Evolutionary conservation across 2,888 invertebrate species (phyloP).

Genomic region (Campoplex capitator): DNA sequence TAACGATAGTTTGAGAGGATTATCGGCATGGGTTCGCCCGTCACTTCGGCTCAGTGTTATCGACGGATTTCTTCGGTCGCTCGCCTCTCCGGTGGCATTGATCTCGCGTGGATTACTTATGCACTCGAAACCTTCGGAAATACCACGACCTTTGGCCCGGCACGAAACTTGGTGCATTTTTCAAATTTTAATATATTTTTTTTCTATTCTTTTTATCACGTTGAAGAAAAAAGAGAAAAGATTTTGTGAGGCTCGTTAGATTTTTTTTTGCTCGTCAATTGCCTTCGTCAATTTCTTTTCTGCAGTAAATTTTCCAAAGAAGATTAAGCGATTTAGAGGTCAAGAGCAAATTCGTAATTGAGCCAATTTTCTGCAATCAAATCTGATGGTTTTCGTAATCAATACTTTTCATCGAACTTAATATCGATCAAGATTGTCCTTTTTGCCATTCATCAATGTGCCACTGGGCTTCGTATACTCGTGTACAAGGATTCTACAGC

Average conservation of each 20-base stretch:
- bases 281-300: background rate
- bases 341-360: background rate
- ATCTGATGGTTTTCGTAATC: background rate
- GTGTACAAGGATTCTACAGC: background rate
- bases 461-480: constrained; percentile 3
- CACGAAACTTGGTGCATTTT: constrained; percentile 3
- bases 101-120: constrained; percentile 54
- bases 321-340: constrained; percentile 5
- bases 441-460: background rate
- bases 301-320: background rate
- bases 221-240: background rate
- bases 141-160: constrained; percentile 1
- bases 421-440: constrained; percentile 18
- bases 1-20: constrained; percentile 82
- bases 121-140: constrained; percentile 32
- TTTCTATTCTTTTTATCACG: background rate
- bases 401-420: constrained; percentile 10
- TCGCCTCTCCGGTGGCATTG: constrained; percentile 42
- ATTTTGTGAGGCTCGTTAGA: background rate
- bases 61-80: constrained; percentile 65
- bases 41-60: constrained; percentile 78
- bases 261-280: background rate
- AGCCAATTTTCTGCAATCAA: background rate
- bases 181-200: background rate
- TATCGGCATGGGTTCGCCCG: constrained; percentile 80